Evolutionary conservation across 1,140 invertebrate genomes (phyloP), one percentile per base, ranked within the genome.

Genomic region (Pectinophora gossypiella): DNA sequence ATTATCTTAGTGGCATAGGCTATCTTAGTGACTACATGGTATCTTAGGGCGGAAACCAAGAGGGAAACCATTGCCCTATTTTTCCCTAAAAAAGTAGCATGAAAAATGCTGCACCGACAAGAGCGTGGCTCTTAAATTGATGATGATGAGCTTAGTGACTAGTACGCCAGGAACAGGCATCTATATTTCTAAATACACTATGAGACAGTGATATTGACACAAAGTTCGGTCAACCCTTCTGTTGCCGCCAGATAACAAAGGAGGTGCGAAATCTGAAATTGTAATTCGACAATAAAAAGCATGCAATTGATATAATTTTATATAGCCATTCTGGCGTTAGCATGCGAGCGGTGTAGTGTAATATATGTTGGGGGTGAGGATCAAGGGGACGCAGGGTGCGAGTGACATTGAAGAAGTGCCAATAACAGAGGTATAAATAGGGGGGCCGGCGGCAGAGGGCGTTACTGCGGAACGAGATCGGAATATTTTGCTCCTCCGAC

Each of bases 361-460:
- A 81, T 76, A 75, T 73, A 72, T 74, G 72, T 71, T 56, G 58
- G 64, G 68, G 68, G 70, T 69, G 60, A 66, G 83, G 68, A 70
- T 66, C 57, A 73, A 73, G 73, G 81, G 79, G 78, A 63, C 72
- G 66, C 87, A 88, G 85, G 87, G 87, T 89, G 87, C 85, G 83
- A 64, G 80, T 88, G 87, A 89, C 87, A 88, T 87, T 89, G 87
- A 89, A 88, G 86, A 88, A 89, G 85, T 87, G 85, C 82, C 85
- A 88, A 89, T 89, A 89, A 89, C 80, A 76, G 81, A 76, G 84
- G 87, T 86, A 89, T 89, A 89, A 89, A 86, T 87, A 85, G 82
- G 64, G 74, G 83, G 80, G 74, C 72, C 71, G 72, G 66, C 65
- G 64, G 59, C 63, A 56, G 56, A 82, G 78, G 77, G 77, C 81